phyloP scores from a whole-genome alignment of 2,797 vertebrate genomes.

The Amblyopsis hoosieri region DNA sequence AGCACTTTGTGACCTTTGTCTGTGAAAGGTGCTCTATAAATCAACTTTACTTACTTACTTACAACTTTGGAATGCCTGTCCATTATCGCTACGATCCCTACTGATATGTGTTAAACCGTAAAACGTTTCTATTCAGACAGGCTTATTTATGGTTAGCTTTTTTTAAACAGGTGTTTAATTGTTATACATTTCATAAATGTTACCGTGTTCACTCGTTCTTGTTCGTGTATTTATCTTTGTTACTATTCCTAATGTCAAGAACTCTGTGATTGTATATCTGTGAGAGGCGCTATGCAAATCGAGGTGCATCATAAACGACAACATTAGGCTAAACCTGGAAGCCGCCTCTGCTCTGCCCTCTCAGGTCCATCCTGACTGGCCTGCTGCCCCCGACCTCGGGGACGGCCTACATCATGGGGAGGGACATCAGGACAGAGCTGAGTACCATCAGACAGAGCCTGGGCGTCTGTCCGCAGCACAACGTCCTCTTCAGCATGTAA shows the following conservation, averaged over 20 bases:
- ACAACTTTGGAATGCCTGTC: too few species aligned
- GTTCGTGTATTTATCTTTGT: not conserved
- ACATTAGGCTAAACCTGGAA: not conserved
- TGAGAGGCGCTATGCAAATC: not conserved
- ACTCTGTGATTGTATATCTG: not conserved
- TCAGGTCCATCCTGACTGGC: constrained; percentile 95
- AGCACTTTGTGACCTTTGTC: too few species aligned
- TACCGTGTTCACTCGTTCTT: not conserved
- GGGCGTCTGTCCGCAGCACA: constrained; percentile 96
- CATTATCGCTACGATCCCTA: too few species aligned
- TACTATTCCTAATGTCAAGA: too few species aligned
- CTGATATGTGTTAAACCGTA: too few species aligned
- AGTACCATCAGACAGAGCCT: constrained; percentile 89
- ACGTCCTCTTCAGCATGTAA: constrained; percentile 90
- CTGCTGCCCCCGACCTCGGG: constrained; percentile 94
- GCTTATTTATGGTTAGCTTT: too few species aligned
- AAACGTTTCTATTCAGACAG: too few species aligned
- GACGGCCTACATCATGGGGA: constrained; percentile 93
- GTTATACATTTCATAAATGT: too few species aligned
- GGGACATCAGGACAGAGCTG: constrained; percentile 90
- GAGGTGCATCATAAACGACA: not conserved
- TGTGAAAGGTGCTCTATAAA: too few species aligned
- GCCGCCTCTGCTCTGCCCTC: not conserved
- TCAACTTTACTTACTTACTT: too few species aligned
- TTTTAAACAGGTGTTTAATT: too few species aligned